Evolutionary conservation across 1,140 invertebrate genomes (phyloP).

Genomic region (Lanistes nyassanus): DNA sequence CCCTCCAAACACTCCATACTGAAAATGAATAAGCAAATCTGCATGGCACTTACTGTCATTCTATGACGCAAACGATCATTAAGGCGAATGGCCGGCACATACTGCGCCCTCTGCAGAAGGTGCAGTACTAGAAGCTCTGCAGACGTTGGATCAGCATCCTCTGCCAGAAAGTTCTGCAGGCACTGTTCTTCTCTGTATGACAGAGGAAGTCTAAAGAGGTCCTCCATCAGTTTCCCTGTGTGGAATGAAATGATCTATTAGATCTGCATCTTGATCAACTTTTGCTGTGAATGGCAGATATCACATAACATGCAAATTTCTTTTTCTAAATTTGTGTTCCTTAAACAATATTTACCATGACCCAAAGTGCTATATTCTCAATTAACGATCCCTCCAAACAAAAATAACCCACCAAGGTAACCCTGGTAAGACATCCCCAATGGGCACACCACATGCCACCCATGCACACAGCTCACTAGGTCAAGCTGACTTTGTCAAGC

Average conservation of each 20-base stretch:
- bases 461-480: too few relatives aligned
- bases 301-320: too few relatives aligned
- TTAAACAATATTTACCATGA: too few relatives aligned
- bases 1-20: background rate
- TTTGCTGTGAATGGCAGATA: background rate
- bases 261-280: background rate
- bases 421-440: too few relatives aligned
- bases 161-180: constrained; percentile 70
- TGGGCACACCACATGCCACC: too few relatives aligned
- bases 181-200: constrained; percentile 70
- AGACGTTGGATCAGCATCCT: constrained; percentile 67
- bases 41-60: constrained; percentile 42
- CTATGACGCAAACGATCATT: constrained; percentile 61
- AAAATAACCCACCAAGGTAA: too few relatives aligned
- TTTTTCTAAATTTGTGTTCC: too few relatives aligned
- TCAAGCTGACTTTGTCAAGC: too few relatives aligned
- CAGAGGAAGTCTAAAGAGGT: constrained; percentile 71
- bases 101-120: constrained; percentile 66
- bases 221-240: constrained; percentile 66
- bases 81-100: constrained; percentile 64
- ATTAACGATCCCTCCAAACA: too few relatives aligned
- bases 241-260: constrained; percentile 17
- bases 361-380: too few relatives aligned
- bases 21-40: constrained; percentile 3
- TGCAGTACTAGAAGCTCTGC: constrained; percentile 69